Evolutionary conservation across 2,888 invertebrate genomes (phyloP).

Genomic region (Chesias legatella): DNA sequence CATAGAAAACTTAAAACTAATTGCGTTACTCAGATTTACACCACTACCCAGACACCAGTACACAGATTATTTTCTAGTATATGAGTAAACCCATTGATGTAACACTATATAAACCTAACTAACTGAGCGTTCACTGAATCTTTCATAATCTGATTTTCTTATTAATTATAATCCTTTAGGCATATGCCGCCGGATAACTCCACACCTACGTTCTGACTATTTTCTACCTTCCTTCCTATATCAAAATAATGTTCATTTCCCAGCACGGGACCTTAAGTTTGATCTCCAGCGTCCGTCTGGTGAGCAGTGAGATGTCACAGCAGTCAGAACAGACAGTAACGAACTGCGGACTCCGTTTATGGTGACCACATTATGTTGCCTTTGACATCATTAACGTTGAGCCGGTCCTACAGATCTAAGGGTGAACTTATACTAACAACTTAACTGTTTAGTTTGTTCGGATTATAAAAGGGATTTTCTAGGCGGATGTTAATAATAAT

Average conservation of each 20-base stretch:
- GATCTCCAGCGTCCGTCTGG: constrained; percentile 33
- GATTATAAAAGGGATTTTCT: neutral
- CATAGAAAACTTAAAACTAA: no score
- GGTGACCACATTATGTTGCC: constrained; percentile 66
- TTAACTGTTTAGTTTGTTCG: constrained; percentile 7
- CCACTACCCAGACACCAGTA: no score
- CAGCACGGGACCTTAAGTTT: constrained; percentile 7
- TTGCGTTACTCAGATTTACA: no score
- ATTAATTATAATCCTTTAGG: no score
- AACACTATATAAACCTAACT: no score
- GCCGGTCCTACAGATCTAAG: constrained; percentile 22
- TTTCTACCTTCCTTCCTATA: neutral
- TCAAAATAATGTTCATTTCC: neutral
- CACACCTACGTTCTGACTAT: no score
- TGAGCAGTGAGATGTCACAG: constrained; percentile 68
- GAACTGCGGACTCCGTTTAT: constrained; percentile 63
- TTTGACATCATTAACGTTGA: constrained; percentile 73
- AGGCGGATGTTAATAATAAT: no score
- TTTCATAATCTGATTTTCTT: no score
- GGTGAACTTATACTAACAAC: constrained; percentile 5
- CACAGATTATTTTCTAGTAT: no score
- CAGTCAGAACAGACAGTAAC: constrained; percentile 56
- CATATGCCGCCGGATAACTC: no score
- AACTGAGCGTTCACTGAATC: no score
- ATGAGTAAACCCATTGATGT: no score